A percentile compares a stretch with the other conserved stretches of the same genome.
phyloP scores from a whole-genome alignment of 2,797 vertebrate species.

The Vultur gryphus region DNA sequence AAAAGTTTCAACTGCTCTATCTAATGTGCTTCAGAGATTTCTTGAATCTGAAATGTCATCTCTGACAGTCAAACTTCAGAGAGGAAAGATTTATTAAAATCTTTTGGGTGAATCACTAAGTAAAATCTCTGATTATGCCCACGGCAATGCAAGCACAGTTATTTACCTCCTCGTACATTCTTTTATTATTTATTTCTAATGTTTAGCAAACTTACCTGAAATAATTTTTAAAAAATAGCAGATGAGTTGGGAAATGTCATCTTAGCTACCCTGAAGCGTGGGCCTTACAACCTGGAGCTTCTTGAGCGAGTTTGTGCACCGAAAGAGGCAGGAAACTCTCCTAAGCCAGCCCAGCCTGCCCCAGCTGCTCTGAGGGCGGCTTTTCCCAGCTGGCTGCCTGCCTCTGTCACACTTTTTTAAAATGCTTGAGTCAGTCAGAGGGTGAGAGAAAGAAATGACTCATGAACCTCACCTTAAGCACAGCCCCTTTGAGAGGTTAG shows the following conservation, averaged over 20 bases:
- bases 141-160: not conserved
- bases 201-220: not conserved
- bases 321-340: not conserved
- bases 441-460: not conserved
- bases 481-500: not conserved
- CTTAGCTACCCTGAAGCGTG: accelerated
- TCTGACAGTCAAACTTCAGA: not conserved
- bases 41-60: not conserved
- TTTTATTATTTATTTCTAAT: not conserved
- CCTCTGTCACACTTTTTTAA: not conserved
- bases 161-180: not conserved
- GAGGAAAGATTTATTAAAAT: not conserved
- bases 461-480: not conserved
- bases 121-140: not conserved
- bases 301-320: not conserved
- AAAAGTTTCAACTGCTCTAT: not conserved
- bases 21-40: not conserved
- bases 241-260: not conserved
- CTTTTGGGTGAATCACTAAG: not conserved
- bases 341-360: not conserved
- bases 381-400: not conserved
- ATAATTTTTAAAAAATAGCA: not conserved
- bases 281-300: not conserved
- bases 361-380: not conserved
- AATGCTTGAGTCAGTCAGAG: not conserved